These are phyloP conservation scores for Misgurnus anguillicaudatus DNA, from an alignment of 2,113 vertebrate genomes.

Conservation along the genomic window DNA sequence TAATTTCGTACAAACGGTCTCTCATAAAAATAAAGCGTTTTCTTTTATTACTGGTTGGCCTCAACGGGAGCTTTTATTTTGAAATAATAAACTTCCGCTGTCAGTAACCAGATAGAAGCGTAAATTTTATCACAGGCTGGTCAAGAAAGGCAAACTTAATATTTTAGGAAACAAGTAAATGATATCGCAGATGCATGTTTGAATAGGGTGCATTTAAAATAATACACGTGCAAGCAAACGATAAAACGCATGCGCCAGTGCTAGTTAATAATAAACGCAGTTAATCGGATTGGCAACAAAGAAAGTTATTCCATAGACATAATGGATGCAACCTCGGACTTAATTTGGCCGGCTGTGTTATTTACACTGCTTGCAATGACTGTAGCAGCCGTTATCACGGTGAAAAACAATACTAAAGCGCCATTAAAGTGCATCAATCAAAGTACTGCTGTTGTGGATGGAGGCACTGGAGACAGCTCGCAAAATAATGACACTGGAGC, in stretches of 20 bases:
- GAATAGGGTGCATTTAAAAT: not conserved
- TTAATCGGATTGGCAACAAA: not conserved
- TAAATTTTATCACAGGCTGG: not conserved
- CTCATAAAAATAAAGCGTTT: too few relatives aligned
- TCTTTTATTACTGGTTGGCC: too few relatives aligned
- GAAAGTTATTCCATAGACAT: conserved; percentile 4
- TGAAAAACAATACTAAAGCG: not conserved
- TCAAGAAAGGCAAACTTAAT: not conserved
- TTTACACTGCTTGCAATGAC: conserved; percentile 25
- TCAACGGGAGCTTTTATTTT: conserved; percentile 21
- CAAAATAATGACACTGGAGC: not conserved
- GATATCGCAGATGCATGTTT: not conserved
- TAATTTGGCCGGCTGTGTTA: not conserved
- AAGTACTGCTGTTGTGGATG: not conserved
- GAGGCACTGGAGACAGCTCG: not conserved
- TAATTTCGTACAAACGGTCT: too few relatives aligned
- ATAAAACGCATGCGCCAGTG: not conserved
- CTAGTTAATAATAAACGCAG: not conserved
- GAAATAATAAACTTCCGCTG: conserved; percentile 2
- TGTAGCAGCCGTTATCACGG: conserved; percentile 7
- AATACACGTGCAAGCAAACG: not conserved
- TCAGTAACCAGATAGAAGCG: not conserved
- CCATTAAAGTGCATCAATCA: not conserved
- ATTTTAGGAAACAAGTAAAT: not conserved
- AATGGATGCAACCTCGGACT: conserved; percentile 1